A percentile compares a stretch with the other conserved stretches of the same genome.
These are phyloP conservation scores for Ctenoplectra terminalis DNA, from an alignment of 1,140 invertebrate species.

Conservation along the genomic window DNA sequence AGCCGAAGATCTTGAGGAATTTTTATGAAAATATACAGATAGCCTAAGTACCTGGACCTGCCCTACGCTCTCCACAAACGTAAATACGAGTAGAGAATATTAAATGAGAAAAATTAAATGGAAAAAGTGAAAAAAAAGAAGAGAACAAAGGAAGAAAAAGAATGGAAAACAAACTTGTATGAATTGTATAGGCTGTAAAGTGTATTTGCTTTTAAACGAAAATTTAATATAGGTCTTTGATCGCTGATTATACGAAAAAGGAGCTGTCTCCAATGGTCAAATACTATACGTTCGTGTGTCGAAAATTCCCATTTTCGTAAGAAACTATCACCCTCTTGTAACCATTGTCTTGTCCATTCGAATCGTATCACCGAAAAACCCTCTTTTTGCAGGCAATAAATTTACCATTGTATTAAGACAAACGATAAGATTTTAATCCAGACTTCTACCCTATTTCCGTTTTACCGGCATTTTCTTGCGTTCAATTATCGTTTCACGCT, in stretches of 20 bases:
- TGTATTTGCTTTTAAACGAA: conserved; percentile 76
- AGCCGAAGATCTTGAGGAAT: conserved; percentile 61
- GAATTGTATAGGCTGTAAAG: conserved; percentile 79
- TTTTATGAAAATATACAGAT: conserved; percentile 79
- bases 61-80: conserved; percentile 74
- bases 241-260: conserved; percentile 49
- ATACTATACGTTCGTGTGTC: conserved; percentile 14
- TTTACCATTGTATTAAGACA: conserved; percentile 10
- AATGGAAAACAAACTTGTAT: conserved; percentile 56
- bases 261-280: conserved; percentile 59
- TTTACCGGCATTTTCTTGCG: neutral
- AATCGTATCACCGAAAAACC: neutral
- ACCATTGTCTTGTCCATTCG: neutral
- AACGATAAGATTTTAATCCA: conserved; percentile 14
- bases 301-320: conserved; percentile 6
- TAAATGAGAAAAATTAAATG: conserved; percentile 28
- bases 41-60: conserved; percentile 81
- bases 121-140: conserved; percentile 52
- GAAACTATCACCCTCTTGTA: neutral
- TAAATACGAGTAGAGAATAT: conserved; percentile 34
- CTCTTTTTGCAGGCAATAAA: conserved; percentile 8
- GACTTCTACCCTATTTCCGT: neutral
- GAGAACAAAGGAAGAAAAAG: conserved; percentile 50
- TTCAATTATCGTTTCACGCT: neutral
- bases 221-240: conserved; percentile 72